Percentiles rank a stretch among this genome's conserved stretches.
These are phyloP conservation scores for Sakesphorus luctuosus DNA, from an alignment of 2,113 vertebrate genomes.

Conservation along the genomic window DNA sequence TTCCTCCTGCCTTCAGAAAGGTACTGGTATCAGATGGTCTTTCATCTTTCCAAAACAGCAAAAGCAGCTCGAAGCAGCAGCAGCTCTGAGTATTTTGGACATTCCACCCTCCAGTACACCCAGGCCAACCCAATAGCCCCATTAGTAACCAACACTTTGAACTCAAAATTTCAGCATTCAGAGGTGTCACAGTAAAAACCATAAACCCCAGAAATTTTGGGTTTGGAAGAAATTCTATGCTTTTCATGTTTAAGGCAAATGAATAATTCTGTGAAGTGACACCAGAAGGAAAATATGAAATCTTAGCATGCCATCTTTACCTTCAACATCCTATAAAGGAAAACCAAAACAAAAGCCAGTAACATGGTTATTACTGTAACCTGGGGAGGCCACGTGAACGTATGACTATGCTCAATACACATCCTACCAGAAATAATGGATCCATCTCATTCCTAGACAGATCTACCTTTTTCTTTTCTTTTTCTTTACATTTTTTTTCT, in stretches of 20 bases:
- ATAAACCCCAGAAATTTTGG: not conserved
- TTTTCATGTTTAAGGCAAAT: not conserved
- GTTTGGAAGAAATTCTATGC: not conserved
- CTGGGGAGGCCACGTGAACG: not conserved
- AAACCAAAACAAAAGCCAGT: not conserved
- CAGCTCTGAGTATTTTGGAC: not conserved
- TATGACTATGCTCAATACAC: not conserved
- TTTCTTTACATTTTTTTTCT: too few species aligned
- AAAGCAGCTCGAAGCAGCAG: not conserved
- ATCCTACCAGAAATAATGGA: not conserved
- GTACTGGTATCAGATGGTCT: not conserved
- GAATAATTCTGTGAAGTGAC: not conserved
- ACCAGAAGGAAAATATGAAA: not conserved
- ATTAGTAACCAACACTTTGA: not conserved
- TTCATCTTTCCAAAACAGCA: not conserved
- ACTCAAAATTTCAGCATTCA: not conserved
- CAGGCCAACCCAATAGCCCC: not conserved
- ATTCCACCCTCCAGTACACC: accelerated
- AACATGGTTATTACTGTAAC: not conserved
- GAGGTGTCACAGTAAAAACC: not conserved
- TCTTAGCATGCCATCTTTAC: not conserved
- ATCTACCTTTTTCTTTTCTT: not conserved
- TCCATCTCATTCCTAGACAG: not conserved
- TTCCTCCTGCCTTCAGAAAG: not conserved
- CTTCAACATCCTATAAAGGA: not conserved